A percentile compares a stretch with the other conserved stretches of the same genome.
Conservation (phyloP, 2,113 vertebrate genomes). For the Sphyrna mokarran region DNA sequence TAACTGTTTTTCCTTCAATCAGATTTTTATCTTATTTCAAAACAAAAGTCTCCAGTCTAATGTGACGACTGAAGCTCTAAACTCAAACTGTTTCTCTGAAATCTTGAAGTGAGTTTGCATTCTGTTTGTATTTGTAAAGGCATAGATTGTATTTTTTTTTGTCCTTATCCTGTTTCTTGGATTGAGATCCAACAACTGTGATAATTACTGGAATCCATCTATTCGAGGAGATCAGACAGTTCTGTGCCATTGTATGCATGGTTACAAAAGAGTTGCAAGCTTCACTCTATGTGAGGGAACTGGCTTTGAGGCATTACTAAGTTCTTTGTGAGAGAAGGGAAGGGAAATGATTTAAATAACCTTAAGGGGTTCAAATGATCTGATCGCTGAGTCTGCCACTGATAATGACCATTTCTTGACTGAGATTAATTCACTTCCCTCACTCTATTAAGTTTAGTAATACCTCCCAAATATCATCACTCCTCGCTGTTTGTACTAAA, state of each 20-base stretch:
- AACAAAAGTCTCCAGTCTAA: neutral
- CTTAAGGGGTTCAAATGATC: neutral
- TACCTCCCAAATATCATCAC: neutral
- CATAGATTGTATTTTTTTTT: neutral
- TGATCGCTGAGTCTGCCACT: neutral
- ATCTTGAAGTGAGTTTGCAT: neutral
- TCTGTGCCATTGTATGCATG: neutral
- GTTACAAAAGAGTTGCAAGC: neutral
- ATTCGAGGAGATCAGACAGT: neutral
- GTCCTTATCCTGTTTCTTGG: neutral
- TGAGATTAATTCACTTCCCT: conserved; percentile 7
- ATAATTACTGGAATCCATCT: neutral
- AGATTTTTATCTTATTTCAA: neutral
- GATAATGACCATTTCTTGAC: neutral
- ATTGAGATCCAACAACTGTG: neutral
- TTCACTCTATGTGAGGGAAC: neutral
- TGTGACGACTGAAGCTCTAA: neutral
- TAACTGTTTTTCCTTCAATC: neutral
- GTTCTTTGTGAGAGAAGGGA: neutral
- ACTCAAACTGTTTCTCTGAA: neutral
- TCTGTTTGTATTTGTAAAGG: neutral
- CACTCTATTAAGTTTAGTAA: neutral
- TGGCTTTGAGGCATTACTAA: neutral
- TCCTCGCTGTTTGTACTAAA: neutral
- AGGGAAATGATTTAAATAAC: neutral